phyloP scores from a whole-genome alignment of 2,888 invertebrate genomes.

The Palloptera scutellata region DNA sequence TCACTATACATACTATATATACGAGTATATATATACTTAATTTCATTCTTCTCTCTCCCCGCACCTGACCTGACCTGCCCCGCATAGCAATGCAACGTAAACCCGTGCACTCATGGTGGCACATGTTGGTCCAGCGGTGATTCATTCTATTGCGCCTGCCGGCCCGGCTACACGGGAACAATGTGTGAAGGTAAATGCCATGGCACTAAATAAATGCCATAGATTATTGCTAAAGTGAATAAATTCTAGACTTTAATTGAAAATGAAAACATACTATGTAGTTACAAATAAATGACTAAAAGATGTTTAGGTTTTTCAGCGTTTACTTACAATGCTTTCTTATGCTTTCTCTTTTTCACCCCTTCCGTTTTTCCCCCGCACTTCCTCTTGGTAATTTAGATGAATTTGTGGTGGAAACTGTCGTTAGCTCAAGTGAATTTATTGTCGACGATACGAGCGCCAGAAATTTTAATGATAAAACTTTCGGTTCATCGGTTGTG shows the following conservation, averaged over 20 bases:
- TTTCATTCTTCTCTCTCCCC: slow-evolving; percentile 5
- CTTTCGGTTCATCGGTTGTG: slow-evolving; percentile 62
- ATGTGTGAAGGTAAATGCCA: slow-evolving; percentile 75
- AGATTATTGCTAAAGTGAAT: too few species aligned
- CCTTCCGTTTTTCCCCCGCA: too few species aligned
- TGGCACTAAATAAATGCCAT: too few species aligned
- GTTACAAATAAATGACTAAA: not conserved
- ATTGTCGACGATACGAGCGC: slow-evolving; percentile 64
- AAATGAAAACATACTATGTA: too few species aligned
- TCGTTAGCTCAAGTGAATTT: slow-evolving; percentile 67
- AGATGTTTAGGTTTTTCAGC: not conserved
- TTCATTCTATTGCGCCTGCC: slow-evolving; percentile 81
- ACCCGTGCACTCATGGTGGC: slow-evolving; percentile 79
- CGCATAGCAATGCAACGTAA: slow-evolving; percentile 73
- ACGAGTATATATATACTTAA: too few species aligned
- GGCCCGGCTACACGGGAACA: slow-evolving; percentile 80
- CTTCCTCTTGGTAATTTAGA: slow-evolving; percentile 63
- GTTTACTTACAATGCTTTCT: not conserved
- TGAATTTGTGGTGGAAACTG: slow-evolving; percentile 75
- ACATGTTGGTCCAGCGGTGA: slow-evolving; percentile 81
- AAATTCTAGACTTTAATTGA: too few species aligned
- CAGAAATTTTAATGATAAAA: slow-evolving; percentile 64
- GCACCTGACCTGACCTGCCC: not conserved
- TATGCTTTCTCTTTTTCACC: not conserved
- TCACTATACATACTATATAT: too few species aligned